Conservation (phyloP, 92 coral and sea anemone species). For the Phymanthus crucifer region DNA sequence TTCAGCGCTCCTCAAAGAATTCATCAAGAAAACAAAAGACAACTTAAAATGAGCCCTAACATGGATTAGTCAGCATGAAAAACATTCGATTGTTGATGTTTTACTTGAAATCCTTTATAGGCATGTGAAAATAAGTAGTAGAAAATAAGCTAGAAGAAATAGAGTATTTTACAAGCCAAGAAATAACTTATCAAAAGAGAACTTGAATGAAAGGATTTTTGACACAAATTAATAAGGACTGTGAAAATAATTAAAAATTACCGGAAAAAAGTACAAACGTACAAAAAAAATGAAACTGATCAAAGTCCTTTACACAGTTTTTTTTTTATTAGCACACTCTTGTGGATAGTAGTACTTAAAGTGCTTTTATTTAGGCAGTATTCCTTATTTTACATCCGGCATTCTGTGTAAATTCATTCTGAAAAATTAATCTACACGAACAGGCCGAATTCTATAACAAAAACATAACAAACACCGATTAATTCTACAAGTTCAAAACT, state of each 20-base stretch:
- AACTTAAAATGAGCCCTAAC: not conserved
- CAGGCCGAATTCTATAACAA: not conserved
- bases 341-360: no score
- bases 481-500: not conserved
- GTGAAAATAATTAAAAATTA: no score
- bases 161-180: no score
- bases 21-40: not conserved
- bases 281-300: no score
- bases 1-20: not conserved
- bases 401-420: not conserved
- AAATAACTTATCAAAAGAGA: no score
- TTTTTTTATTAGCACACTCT: not conserved
- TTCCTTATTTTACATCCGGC: not conserved
- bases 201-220: no score
- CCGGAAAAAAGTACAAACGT: no score
- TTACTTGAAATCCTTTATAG: no score
- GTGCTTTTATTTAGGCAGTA: not conserved
- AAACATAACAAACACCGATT: not conserved
- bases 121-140: no score
- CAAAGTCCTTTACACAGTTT: not conserved
- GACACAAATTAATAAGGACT: no score
- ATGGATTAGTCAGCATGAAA: not conserved
- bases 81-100: no score
- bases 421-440: not conserved
- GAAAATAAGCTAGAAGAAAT: no score